Evolutionary conservation across 2,888 invertebrate genomes (phyloP).

Genomic region (Smittia sp.): DNA sequence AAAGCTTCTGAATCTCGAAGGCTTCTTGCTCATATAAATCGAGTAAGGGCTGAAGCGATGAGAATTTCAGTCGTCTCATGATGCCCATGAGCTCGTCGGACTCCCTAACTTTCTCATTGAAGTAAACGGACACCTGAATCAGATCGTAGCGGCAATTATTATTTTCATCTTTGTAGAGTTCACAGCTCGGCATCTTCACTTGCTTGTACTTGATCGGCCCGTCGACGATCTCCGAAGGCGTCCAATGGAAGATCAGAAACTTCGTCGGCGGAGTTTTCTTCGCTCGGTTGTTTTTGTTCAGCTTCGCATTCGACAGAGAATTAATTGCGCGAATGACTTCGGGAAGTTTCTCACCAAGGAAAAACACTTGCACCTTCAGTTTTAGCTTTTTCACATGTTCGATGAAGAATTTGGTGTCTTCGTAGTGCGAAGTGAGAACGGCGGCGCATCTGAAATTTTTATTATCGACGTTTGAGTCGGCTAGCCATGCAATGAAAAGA

Average conservation of each 20-base stretch:
- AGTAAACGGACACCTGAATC: slow-evolving; percentile 55
- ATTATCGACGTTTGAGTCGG: too few species aligned
- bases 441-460: slow-evolving; percentile 44
- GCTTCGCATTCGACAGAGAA: neutral
- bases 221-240: slow-evolving; percentile 62
- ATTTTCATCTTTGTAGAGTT: slow-evolving; percentile 46
- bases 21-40: neutral
- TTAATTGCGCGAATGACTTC: slow-evolving; percentile 50
- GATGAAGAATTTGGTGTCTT: slow-evolving; percentile 58
- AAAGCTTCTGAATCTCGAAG: neutral
- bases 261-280: slow-evolving; percentile 45
- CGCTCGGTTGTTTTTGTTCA: neutral
- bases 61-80: neutral
- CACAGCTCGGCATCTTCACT: slow-evolving; percentile 65
- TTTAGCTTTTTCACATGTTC: slow-evolving; percentile 61
- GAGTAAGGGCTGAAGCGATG: neutral
- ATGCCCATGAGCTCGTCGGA: neutral
- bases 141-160: slow-evolving; percentile 66
- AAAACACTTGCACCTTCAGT: slow-evolving; percentile 65
- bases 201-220: slow-evolving; percentile 55
- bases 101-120: neutral
- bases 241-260: slow-evolving; percentile 65
- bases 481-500: neutral
- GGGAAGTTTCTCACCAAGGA: slow-evolving; percentile 63
- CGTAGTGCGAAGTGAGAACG: slow-evolving; percentile 56